These are phyloP conservation scores for Sebastes kiyomatsui DNA, from an alignment of 2,797 vertebrate genomes.

Conservation along the genomic window DNA sequence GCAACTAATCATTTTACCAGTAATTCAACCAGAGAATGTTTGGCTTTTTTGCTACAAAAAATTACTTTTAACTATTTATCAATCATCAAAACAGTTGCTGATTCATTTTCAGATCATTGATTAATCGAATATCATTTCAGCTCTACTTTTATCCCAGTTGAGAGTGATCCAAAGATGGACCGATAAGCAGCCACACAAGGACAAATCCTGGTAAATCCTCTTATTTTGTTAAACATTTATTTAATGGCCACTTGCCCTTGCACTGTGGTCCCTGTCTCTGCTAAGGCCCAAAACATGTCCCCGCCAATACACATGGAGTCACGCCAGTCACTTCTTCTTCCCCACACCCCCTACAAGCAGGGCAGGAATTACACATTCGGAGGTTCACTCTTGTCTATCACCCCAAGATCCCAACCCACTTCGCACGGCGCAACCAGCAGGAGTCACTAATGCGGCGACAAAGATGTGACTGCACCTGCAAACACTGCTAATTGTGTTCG, in stretches of 20 bases:
- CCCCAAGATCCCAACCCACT: neutral
- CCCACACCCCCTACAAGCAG: neutral
- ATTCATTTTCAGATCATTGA: neutral
- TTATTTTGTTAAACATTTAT: slow-evolving; percentile 12
- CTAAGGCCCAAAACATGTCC: neutral
- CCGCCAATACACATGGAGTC: neutral
- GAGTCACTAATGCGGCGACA: slow-evolving; percentile 34
- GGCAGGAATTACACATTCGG: neutral
- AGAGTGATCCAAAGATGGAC: neutral
- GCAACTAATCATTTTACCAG: neutral
- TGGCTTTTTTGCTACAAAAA: neutral
- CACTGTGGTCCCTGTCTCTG: neutral
- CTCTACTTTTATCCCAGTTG: neutral
- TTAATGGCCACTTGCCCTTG: slow-evolving; percentile 4
- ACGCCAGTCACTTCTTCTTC: neutral
- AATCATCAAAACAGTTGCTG: neutral
- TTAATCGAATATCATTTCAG: neutral
- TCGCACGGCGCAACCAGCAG: neutral
- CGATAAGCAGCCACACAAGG: neutral
- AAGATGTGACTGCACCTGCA: slow-evolving; percentile 22
- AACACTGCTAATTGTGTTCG: slow-evolving; percentile 28
- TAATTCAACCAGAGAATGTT: neutral
- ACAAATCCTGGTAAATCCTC: neutral
- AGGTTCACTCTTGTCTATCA: slow-evolving; percentile 5
- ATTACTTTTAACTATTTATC: neutral